A percentile compares a stretch with the other conserved stretches of the same genome.
Conservation (phyloP, 1,140 invertebrate genomes). For the Ostrea denselamellosa region DNA sequence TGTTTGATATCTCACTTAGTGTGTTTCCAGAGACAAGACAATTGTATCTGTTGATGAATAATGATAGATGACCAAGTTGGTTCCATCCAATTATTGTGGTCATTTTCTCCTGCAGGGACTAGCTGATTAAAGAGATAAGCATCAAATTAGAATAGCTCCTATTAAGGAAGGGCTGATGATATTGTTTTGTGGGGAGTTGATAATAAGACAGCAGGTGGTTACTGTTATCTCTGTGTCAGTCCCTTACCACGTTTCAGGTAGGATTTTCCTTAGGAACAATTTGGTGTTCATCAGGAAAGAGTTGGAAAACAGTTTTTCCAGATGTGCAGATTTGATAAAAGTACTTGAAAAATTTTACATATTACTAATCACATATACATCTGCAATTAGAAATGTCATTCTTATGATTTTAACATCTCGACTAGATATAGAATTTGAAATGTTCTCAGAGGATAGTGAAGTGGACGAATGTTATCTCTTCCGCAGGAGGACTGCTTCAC, state of each 20-base stretch:
- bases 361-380: constrained; percentile 14
- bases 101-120: constrained; percentile 16
- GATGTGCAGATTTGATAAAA: neutral
- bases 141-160: neutral
- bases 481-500: neutral
- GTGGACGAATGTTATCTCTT: constrained; percentile 32
- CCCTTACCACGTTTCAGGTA: neutral
- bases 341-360: neutral
- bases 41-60: neutral
- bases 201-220: constrained; percentile 24
- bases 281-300: neutral
- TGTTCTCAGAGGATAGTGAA: constrained; percentile 17
- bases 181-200: constrained; percentile 18
- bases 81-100: constrained; percentile 21
- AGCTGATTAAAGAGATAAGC: neutral
- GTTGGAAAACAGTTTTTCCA: neutral
- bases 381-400: constrained; percentile 33
- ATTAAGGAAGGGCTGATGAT: neutral
- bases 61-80: neutral
- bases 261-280: constrained; percentile 13
- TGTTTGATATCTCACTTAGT: neutral
- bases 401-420: neutral
- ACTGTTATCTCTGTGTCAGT: neutral
- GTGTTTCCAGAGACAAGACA: neutral
- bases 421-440: neutral